A percentile compares a stretch with the other conserved stretches of the same genome.
phyloP scores from a whole-genome alignment of 1,140 invertebrate genomes.

The Lordiphosa collinella region DNA sequence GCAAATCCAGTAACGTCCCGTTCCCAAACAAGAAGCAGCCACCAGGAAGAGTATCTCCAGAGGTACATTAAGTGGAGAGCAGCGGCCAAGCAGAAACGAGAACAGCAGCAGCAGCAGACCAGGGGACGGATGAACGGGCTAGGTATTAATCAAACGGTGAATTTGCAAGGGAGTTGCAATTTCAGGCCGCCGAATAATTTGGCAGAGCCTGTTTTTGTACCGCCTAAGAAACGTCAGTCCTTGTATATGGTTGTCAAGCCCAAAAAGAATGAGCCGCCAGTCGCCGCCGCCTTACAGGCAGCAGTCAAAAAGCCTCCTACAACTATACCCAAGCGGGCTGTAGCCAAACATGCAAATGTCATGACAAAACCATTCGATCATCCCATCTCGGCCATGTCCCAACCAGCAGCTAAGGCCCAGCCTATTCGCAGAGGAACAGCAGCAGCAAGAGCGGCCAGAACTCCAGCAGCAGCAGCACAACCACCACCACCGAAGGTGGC shows the following conservation, averaged over 20 bases:
- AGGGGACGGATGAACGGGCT: not conserved
- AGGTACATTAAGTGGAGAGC: slow-evolving; percentile 37
- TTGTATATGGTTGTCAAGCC: slow-evolving; percentile 28
- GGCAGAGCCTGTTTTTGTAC: not conserved
- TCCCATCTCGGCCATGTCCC: too few relatives aligned
- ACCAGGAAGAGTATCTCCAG: slow-evolving; percentile 21
- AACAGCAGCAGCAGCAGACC: not conserved
- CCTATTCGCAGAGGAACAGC: not conserved
- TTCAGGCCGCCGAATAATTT: slow-evolving; percentile 5
- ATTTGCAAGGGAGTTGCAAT: too few relatives aligned
- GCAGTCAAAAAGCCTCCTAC: too few relatives aligned
- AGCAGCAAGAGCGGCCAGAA: too few relatives aligned
- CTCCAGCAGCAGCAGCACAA: too few relatives aligned
- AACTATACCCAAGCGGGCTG: not conserved
- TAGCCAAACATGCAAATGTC: too few relatives aligned
- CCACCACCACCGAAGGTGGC: not conserved
- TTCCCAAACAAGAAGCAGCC: not conserved
- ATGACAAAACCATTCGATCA: too few relatives aligned
- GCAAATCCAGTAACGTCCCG: not conserved
- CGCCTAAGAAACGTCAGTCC: slow-evolving; percentile 22
- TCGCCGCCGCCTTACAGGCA: too few relatives aligned
- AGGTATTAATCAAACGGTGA: not conserved
- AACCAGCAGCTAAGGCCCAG: not conserved
- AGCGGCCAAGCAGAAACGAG: slow-evolving; percentile 3
- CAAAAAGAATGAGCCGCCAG: too few relatives aligned